Percentiles rank a stretch among this genome's conserved stretches.
Evolutionary conservation across 1,140 invertebrate species (phyloP).

Genomic region (Trypoxylus dichotomus): DNA sequence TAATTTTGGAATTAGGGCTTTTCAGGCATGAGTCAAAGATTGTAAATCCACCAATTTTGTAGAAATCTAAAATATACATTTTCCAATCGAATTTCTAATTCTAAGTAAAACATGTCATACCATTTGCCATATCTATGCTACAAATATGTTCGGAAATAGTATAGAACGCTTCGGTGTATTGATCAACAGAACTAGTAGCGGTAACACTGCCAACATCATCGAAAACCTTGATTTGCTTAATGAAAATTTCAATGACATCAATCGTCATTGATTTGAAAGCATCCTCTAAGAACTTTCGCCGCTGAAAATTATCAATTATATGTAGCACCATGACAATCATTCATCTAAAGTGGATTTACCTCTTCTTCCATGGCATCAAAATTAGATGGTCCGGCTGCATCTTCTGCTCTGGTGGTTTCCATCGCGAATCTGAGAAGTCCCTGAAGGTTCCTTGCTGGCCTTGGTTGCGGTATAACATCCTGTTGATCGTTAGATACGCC

Average conservation of each 20-base stretch:
- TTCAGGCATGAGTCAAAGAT: conserved; percentile 68
- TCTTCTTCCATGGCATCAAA: conserved; percentile 63
- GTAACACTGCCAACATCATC: conserved; percentile 56
- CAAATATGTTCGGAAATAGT: conserved; percentile 67
- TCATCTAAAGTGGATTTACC: conserved; percentile 49
- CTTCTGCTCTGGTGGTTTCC: conserved; percentile 63
- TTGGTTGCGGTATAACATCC: conserved; percentile 38
- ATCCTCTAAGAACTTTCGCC: conserved; percentile 67
- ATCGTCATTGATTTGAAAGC: conserved; percentile 68
- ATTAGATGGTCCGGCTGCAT: conserved; percentile 55
- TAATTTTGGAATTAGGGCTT: conserved; percentile 62
- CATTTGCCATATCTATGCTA: conserved; percentile 73
- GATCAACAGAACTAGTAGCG: conserved; percentile 56
- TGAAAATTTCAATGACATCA: conserved; percentile 65
- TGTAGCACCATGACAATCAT: background rate
- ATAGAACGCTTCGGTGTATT: conserved; percentile 61
- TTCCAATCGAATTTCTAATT: conserved; percentile 35
- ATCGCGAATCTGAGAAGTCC: conserved; percentile 66
- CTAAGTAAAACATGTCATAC: conserved; percentile 48
- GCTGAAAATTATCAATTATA: conserved; percentile 54
- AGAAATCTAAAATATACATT: conserved; percentile 64
- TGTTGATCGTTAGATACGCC: background rate
- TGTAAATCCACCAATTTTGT: conserved; percentile 76
- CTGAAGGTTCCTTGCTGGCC: conserved; percentile 54
- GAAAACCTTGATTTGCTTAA: conserved; percentile 63